A percentile compares a stretch with the other conserved stretches of the same genome.
Conservation (phyloP, 2,888 invertebrate species). For the Erannis defoliaria region DNA sequence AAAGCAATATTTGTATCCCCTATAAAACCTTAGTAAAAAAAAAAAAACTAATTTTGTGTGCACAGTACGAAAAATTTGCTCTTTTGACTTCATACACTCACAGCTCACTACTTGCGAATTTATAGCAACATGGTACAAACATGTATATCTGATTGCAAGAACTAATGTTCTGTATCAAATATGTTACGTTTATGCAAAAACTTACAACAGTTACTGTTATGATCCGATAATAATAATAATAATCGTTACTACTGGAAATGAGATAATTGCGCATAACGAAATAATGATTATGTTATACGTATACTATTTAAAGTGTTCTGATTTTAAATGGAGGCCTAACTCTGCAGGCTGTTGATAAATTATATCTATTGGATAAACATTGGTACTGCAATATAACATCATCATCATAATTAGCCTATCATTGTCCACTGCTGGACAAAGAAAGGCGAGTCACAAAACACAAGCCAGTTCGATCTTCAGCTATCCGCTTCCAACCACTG, state of each 20-base stretch:
- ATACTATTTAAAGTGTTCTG: constrained; percentile 9
- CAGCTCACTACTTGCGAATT: neutral
- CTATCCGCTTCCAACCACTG: too few relatives aligned
- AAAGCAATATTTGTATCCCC: too few relatives aligned
- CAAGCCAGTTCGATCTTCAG: too few relatives aligned
- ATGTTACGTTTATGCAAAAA: neutral
- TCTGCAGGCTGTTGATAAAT: constrained; percentile 2
- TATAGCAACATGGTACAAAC: constrained; percentile 2
- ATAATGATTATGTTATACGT: constrained; percentile 13
- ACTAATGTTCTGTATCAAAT: constrained; percentile 1
- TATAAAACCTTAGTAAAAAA: too few relatives aligned
- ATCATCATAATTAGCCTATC: too few relatives aligned
- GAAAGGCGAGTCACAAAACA: neutral
- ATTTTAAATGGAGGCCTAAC: neutral
- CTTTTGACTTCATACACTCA: neutral
- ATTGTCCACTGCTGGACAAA: too few relatives aligned
- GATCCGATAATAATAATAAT: constrained; percentile 10
- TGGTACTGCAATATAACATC: neutral
- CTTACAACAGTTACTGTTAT: constrained; percentile 13
- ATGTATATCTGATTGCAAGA: constrained; percentile 1
- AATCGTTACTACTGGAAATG: constrained; percentile 13
- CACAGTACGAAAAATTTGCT: neutral
- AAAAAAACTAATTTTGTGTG: neutral
- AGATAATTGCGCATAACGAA: constrained; percentile 27
- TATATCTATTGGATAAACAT: constrained; percentile 3